Percentiles rank a stretch among this genome's conserved stretches.
These are phyloP conservation scores for Paratilapia polleni DNA, from an alignment of 2,113 vertebrate genomes.

Conservation along the genomic window DNA sequence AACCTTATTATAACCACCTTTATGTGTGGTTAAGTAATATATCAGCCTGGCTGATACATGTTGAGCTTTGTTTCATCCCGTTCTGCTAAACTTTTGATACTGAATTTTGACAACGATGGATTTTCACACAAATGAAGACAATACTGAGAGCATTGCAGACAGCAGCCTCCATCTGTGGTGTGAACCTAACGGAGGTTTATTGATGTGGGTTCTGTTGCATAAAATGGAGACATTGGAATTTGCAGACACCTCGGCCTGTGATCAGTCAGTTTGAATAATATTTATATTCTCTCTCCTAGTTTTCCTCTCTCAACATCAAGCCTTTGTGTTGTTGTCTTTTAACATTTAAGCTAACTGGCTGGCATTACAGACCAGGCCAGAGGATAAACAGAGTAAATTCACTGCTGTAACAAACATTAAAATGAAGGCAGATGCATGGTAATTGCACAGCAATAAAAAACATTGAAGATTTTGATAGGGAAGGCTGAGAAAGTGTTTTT, in stretches of 20 bases:
- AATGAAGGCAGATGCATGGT: conserved; percentile 14
- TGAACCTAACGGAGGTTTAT: conserved; percentile 22
- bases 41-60: neutral
- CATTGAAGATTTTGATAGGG: conserved; percentile 21
- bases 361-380: conserved; percentile 35
- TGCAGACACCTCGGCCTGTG: conserved; percentile 63
- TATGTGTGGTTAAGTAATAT: neutral
- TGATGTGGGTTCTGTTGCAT: conserved; percentile 31
- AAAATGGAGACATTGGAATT: conserved; percentile 64
- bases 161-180: conserved; percentile 45
- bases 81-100: neutral
- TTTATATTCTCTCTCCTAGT: conserved; percentile 13
- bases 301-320: conserved; percentile 18
- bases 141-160: conserved; percentile 17
- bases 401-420: neutral
- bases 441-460: conserved; percentile 8
- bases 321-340: conserved; percentile 11
- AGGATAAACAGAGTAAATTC: conserved; percentile 11
- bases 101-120: neutral
- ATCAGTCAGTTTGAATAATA: conserved; percentile 77
- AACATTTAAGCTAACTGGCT: neutral
- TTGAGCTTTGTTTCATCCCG: neutral
- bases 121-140: conserved; percentile 34
- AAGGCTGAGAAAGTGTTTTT: conserved; percentile 39
- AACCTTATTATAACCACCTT: neutral